Evolutionary conservation across 2,888 invertebrate species (phyloP).

Genomic region (Erebia ligea): DNA sequence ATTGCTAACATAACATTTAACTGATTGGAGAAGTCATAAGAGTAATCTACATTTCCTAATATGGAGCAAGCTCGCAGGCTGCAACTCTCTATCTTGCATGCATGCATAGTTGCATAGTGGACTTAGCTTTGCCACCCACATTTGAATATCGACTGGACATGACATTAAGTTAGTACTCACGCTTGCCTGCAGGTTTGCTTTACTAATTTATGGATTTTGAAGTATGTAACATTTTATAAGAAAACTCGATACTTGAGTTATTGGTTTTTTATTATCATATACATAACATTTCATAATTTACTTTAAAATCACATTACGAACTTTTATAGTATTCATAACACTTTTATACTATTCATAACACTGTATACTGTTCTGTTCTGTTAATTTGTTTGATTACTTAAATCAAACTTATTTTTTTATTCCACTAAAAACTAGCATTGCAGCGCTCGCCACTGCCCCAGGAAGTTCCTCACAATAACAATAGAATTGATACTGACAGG

Average conservation of each 20-base stretch:
- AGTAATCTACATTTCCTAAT: slow-evolving; percentile 3
- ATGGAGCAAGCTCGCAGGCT: neutral
- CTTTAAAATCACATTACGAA: no score
- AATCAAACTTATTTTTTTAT: no score
- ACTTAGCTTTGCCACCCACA: slow-evolving; percentile 22
- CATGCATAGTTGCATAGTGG: neutral
- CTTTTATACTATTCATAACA: no score
- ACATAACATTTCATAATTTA: no score
- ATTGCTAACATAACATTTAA: neutral
- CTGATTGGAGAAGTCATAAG: neutral
- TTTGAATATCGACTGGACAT: slow-evolving; percentile 22
- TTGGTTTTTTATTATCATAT: neutral
- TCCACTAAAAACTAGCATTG: no score
- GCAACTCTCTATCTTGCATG: neutral
- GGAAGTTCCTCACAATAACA: no score
- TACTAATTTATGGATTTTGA: neutral
- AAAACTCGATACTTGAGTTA: neutral
- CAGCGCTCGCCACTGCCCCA: no score
- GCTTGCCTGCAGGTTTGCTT: neutral
- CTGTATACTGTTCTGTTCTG: no score
- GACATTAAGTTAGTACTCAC: neutral
- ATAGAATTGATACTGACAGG: no score
- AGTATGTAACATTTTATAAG: neutral
- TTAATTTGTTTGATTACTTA: no score
- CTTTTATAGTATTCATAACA: no score